Evolutionary conservation across 2,797 vertebrate genomes (phyloP).

Genomic region (Hydrophis major): DNA sequence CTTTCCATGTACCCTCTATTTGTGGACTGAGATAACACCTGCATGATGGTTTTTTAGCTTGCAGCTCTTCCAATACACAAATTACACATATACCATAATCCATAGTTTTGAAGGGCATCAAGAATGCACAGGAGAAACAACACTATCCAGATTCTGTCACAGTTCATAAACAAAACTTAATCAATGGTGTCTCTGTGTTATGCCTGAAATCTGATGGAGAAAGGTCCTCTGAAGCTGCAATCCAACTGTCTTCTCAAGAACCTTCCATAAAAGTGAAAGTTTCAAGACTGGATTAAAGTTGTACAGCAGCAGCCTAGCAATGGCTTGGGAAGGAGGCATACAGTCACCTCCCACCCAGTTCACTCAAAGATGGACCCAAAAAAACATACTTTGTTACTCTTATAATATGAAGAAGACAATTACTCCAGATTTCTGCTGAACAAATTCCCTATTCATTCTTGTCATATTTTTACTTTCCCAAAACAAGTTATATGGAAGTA

Average conservation of each 20-base stretch:
- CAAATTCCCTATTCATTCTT: background rate
- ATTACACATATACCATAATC: background rate
- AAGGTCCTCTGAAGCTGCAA: background rate
- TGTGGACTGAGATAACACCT: background rate
- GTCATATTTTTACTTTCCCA: background rate
- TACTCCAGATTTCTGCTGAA: background rate
- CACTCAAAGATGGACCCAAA: background rate
- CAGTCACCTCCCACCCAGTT: background rate
- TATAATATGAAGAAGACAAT: background rate
- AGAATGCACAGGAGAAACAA: background rate
- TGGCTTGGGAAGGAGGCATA: background rate
- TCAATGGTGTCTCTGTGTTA: background rate
- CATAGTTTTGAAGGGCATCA: background rate
- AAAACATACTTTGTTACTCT: background rate
- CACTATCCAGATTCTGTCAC: background rate
- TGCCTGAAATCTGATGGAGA: background rate
- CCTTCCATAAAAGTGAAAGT: background rate
- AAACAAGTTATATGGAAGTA: background rate
- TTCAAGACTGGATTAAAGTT: background rate
- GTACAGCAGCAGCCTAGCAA: background rate
- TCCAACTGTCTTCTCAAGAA: background rate
- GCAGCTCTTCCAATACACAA: background rate
- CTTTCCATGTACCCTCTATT: background rate
- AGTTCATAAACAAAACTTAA: background rate
- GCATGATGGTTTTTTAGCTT: background rate